A percentile compares a stretch with the other conserved stretches of the same genome.
phyloP scores from a whole-genome alignment of 2,113 vertebrate genomes.

The Vidua chalybeata region DNA sequence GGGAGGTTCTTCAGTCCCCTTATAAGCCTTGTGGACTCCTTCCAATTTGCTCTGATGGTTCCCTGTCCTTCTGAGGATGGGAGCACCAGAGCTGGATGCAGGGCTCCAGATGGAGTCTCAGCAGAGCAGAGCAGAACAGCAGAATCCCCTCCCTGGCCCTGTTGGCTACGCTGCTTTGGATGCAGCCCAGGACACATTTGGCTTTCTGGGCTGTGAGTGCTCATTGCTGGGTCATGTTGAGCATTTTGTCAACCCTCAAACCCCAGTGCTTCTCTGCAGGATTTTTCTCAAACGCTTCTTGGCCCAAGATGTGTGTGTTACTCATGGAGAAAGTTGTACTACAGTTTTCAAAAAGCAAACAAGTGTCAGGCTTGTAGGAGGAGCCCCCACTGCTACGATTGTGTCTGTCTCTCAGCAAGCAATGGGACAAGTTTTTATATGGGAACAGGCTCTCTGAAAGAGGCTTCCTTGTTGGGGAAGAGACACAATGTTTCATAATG shows the following conservation, averaged over 20 bases:
- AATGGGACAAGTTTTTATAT: background rate
- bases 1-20: background rate
- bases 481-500: background rate
- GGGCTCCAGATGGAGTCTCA: background rate
- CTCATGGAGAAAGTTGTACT: background rate
- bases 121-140: background rate
- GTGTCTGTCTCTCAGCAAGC: background rate
- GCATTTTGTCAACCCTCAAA: background rate
- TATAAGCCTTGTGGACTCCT: background rate
- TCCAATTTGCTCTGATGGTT: background rate
- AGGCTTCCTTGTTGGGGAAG: background rate
- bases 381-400: fast-evolving
- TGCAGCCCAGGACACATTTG: fast-evolving
- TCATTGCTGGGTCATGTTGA: fast-evolving
- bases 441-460: background rate
- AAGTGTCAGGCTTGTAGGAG: background rate
- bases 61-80: background rate
- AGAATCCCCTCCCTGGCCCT: background rate
- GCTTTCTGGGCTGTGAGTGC: fast-evolving
- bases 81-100: background rate
- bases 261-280: background rate
- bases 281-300: background rate
- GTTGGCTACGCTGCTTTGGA: fast-evolving
- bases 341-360: background rate
- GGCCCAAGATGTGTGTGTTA: background rate